Base-by-base conservation (phyloP, 2,888 invertebrate genomes). In the Melinaea menophilus region DNA sequence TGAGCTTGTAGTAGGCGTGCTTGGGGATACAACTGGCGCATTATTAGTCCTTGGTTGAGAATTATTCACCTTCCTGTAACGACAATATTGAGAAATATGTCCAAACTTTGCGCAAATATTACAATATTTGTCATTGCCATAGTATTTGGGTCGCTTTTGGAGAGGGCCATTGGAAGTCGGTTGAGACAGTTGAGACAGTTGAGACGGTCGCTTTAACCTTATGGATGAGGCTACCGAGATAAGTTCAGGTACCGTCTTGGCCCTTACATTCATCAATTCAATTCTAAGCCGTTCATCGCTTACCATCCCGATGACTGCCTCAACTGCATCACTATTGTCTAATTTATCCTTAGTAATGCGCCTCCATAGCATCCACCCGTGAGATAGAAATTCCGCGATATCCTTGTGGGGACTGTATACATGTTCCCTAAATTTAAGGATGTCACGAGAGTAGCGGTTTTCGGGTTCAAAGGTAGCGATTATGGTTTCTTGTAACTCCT, bases 231-330 rank as follows among this genome's bases (percentile, higher is more conserved):
- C 68, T 56, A 22, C 22, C 22, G 22, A 22, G 22, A 22, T 22
- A 22, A 22, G 22, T 22, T 22, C 22, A 22, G 22, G 22, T 22
- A 22, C 22, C 22, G 22, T 22, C 22, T 22, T 22, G 22, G 22
- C 22, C 22, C 22, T 22, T 3, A 56, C 60, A 48, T 65, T 68
- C 51, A 68, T 37, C 5, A 68, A 22, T 37, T 68, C 67, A 5
- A 65, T 73, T 4, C 74, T 58, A 1, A 77, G 55, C 0, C 73
- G 69, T 13, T 72, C 75, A 55, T 77, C 75, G 9, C 60, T 61
- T 7, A 75, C 55, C 13, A 68, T 68, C 3, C 75, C 75, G 22
- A 77, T 65, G 2, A 65, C 62, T 0, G 65, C 65, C 48, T 65
- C 65, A 1, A 65, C 62, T 7, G 65, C 57, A 35, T 22, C 22